Conservation (phyloP, 2,113 vertebrate species). For the Bucco capensis region DNA sequence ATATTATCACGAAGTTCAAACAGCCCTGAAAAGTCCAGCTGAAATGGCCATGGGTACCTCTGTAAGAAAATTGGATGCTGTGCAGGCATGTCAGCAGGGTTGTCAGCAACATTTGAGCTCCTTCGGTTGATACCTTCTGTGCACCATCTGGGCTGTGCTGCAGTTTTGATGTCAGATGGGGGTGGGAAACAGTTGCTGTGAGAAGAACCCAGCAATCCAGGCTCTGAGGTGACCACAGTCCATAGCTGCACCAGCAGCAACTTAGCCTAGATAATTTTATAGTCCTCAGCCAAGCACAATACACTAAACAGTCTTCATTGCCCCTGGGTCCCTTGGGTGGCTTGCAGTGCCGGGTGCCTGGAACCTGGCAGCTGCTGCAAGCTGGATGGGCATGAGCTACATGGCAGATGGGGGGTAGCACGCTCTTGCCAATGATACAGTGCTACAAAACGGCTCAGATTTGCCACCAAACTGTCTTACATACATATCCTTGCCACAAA, state of each 20-base stretch:
- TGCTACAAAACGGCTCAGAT: background rate
- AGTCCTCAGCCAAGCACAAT: background rate
- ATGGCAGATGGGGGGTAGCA: background rate
- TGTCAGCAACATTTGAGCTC: constrained; percentile 17
- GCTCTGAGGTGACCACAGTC: background rate
- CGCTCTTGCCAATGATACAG: background rate
- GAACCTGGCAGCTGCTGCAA: constrained; percentile 11
- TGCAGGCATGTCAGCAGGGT: background rate
- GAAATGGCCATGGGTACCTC: background rate
- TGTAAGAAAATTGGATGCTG: background rate
- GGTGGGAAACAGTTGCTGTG: background rate
- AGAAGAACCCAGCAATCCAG: background rate
- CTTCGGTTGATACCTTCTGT: background rate
- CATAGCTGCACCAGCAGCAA: background rate
- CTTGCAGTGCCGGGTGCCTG: background rate
- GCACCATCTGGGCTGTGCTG: constrained; percentile 22
- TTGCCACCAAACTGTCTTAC: background rate
- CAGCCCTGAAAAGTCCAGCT: background rate
- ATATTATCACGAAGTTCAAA: background rate
- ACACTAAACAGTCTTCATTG: background rate
- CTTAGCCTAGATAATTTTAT: background rate
- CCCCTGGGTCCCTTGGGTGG: accelerated
- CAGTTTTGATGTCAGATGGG: background rate
- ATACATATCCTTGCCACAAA: background rate
- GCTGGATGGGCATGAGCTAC: background rate